These are phyloP conservation scores for Pyxicephalus adspersus DNA, from an alignment of 2,113 vertebrate genomes.

Conservation along the genomic window DNA sequence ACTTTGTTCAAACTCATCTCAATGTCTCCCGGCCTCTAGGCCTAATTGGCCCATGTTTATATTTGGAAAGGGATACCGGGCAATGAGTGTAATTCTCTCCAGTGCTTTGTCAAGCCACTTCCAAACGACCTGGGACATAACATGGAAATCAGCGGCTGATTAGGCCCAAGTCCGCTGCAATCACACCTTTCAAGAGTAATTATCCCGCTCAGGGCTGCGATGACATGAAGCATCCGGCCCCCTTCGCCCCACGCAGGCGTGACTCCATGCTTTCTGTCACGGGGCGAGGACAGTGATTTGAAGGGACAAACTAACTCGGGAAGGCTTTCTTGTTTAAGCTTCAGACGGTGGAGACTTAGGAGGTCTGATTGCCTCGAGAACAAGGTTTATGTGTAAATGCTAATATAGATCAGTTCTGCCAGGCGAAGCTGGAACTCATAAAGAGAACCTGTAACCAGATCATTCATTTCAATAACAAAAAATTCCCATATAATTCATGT, in stretches of 20 bases:
- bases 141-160: conserved; percentile 74
- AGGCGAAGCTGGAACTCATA: not conserved
- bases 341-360: conserved; percentile 67
- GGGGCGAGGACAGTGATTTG: conserved; percentile 66
- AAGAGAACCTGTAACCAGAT: too few species aligned
- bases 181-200: conserved; percentile 78
- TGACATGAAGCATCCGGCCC: conserved; percentile 63
- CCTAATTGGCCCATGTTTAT: conserved; percentile 67
- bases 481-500: too few species aligned
- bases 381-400: conserved; percentile 38
- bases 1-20: conserved; percentile 44
- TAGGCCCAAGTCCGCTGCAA: conserved; percentile 69
- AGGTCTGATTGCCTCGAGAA: conserved; percentile 38
- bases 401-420: conserved; percentile 5
- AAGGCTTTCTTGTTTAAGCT: conserved; percentile 58
- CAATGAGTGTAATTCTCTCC: conserved; percentile 68
- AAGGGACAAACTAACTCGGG: conserved; percentile 65
- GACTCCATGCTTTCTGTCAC: conserved; percentile 64
- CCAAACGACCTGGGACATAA: conserved; percentile 64
- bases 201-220: conserved; percentile 67
- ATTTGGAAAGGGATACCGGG: conserved; percentile 70
- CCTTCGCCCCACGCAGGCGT: conserved; percentile 52
- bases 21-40: conserved; percentile 16
- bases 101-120: conserved; percentile 69
- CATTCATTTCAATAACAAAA: too few species aligned